Conservation (phyloP, 2,797 vertebrate genomes). For the Bradypodion ventrale region DNA sequence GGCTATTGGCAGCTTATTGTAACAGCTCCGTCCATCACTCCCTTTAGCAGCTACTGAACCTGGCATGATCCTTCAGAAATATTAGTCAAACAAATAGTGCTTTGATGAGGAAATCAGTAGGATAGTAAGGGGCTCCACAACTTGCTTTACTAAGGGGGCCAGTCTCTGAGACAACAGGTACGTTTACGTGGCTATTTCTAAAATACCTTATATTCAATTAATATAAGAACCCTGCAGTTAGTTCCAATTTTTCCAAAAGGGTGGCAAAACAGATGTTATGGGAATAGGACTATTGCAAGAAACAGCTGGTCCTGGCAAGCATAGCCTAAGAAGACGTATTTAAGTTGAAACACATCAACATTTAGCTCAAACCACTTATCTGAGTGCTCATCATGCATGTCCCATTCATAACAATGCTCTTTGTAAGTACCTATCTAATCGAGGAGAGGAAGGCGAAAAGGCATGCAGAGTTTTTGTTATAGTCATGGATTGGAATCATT, state of each 20-base stretch:
- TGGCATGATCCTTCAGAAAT: neutral
- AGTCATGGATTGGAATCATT: neutral
- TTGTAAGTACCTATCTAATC: conserved; percentile 21
- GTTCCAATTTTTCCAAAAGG: conserved; percentile 27
- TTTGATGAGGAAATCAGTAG: neutral
- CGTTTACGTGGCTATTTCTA: conserved; percentile 36
- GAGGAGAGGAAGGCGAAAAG: conserved; percentile 27
- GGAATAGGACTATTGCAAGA: neutral
- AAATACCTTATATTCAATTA: neutral
- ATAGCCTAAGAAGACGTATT: conserved; percentile 34
- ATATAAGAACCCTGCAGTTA: conserved; percentile 26
- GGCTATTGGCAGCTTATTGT: neutral
- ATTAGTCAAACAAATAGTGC: neutral
- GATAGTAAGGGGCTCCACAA: neutral
- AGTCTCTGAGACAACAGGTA: conserved; percentile 21
- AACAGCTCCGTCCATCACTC: neutral
- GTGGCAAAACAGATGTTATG: conserved; percentile 27
- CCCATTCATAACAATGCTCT: conserved; percentile 30
- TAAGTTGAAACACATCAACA: conserved; percentile 43
- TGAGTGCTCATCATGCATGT: conserved; percentile 11
- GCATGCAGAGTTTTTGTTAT: neutral
- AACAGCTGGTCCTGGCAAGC: conserved; percentile 21
- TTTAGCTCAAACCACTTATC: conserved; percentile 11
- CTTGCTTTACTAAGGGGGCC: conserved; percentile 29
- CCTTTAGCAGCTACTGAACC: neutral